A percentile compares a stretch with the other conserved stretches of the same genome.
phyloP scores from a whole-genome alignment of 53 echinoderm and acorn worm genomes.

The Glandiceps talaboti region DNA sequence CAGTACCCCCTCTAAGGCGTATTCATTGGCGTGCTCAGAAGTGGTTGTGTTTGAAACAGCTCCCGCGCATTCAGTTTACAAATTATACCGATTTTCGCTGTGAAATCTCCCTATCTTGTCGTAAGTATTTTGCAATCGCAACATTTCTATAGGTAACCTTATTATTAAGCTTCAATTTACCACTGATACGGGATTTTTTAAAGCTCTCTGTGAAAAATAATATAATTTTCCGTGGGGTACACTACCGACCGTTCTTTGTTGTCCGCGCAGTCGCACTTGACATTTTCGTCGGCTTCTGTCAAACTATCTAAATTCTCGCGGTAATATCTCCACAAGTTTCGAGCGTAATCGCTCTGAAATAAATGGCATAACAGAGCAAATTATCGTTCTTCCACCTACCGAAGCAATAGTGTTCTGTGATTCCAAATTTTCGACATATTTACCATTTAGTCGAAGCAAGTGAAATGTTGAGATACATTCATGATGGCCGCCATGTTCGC shows the following conservation, averaged over 20 bases:
- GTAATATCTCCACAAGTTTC: too few species aligned
- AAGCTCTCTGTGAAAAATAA: background rate
- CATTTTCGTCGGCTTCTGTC: too few species aligned
- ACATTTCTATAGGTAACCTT: background rate
- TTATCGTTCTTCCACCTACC: background rate
- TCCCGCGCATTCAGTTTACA: constrained; percentile 46
- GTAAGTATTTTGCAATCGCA: constrained; percentile 19
- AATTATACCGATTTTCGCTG: constrained; percentile 15
- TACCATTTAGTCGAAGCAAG: too few species aligned
- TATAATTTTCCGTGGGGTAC: background rate
- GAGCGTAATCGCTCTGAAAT: too few species aligned
- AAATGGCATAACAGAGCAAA: too few species aligned
- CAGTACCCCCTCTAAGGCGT: constrained; percentile 26
- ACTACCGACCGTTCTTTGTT: constrained; percentile 22
- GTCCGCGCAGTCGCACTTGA: constrained; percentile 44
- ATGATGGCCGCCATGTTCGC: constrained; percentile 1
- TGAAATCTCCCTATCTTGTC: constrained; percentile 15
- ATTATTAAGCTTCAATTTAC: too few species aligned
- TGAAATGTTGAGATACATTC: too few species aligned
- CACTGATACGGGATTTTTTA: background rate
- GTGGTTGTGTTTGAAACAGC: constrained; percentile 37
- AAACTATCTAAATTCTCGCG: too few species aligned
- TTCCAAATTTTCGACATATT: too few species aligned
- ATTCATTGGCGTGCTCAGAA: constrained; percentile 55
- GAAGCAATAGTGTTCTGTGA: too few species aligned